Percentiles rank a stretch among this genome's conserved stretches.
Conservation (phyloP, 2,797 vertebrate genomes). For the Miichthys miiuy region DNA sequence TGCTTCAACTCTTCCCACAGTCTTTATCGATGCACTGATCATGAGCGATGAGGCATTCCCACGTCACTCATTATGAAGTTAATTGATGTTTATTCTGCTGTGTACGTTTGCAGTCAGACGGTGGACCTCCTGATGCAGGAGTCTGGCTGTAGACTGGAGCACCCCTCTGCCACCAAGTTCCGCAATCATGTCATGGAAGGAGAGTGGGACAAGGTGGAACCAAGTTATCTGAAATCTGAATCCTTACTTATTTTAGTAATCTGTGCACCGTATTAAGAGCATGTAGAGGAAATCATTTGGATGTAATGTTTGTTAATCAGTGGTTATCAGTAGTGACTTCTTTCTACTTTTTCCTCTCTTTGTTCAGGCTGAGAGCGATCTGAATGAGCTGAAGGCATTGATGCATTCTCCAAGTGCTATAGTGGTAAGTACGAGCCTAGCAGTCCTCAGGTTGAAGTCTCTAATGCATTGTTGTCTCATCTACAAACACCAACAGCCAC, state of each 20-base stretch:
- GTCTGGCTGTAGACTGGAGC: constrained; percentile 97
- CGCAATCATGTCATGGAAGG: constrained; percentile 98
- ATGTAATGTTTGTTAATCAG: not conserved
- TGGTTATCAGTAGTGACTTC: constrained; percentile 1
- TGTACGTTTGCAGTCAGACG: constrained; percentile 90
- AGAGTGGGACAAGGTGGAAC: constrained; percentile 96
- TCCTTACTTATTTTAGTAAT: not conserved
- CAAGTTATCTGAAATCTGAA: not conserved
- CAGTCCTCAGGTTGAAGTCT: not conserved
- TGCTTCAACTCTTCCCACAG: too few relatives aligned
- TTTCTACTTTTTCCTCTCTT: constrained; percentile 31
- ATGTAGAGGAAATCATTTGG: not conserved
- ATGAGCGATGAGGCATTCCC: not conserved
- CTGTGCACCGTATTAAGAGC: not conserved
- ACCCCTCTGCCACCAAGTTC: constrained; percentile 98
- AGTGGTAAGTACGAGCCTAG: constrained; percentile 89
- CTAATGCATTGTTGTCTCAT: not conserved
- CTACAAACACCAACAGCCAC: not conserved
- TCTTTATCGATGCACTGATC: not conserved
- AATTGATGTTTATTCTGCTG: not conserved
- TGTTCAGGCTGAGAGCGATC: constrained; percentile 94
- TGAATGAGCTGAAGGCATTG: constrained; percentile 97
- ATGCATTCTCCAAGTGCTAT: constrained; percentile 98
- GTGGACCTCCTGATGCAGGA: constrained; percentile 99
- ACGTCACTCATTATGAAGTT: not conserved